Evolutionary conservation across 2,797 vertebrate species (phyloP).

Genomic region (Sciaenops ocellatus): DNA sequence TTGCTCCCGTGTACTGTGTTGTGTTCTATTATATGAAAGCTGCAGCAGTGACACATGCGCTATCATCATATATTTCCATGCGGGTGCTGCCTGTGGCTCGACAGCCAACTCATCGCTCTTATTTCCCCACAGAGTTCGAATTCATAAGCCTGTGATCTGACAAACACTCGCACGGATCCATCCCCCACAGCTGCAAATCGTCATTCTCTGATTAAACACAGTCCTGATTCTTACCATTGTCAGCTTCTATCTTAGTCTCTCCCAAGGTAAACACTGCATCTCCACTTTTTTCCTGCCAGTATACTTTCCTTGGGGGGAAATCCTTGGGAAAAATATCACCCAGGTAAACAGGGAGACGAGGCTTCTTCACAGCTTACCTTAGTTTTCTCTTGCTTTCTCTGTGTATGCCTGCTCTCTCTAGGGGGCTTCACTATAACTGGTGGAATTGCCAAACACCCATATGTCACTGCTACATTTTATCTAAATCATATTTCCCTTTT

Average conservation of each 20-base stretch:
- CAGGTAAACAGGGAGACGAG: conserved; percentile 35
- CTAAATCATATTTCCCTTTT: conserved; percentile 49
- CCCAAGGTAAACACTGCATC: conserved; percentile 45
- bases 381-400: conserved; percentile 6
- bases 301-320: conserved; percentile 38
- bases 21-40: conserved; percentile 43
- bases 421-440: conserved; percentile 22
- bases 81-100: conserved; percentile 49
- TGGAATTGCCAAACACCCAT: conserved; percentile 37
- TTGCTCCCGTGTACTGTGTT: conserved; percentile 34
- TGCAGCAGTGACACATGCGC: conserved; percentile 39
- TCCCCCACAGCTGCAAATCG: conserved; percentile 46
- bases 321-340: not conserved
- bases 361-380: conserved; percentile 13
- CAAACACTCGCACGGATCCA: conserved; percentile 47
- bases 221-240: conserved; percentile 50
- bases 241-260: conserved; percentile 47
- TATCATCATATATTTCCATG: conserved; percentile 54
- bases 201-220: conserved; percentile 66
- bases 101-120: conserved; percentile 58
- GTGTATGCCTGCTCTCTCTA: conserved; percentile 26
- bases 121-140: conserved; percentile 71
- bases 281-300: conserved; percentile 18
- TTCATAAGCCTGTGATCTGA: conserved; percentile 66
- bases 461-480: conserved; percentile 42